A percentile compares a stretch with the other conserved stretches of the same genome.
Conservation (phyloP, 2,888 invertebrate species). For the Entomobrya multifasciata region DNA sequence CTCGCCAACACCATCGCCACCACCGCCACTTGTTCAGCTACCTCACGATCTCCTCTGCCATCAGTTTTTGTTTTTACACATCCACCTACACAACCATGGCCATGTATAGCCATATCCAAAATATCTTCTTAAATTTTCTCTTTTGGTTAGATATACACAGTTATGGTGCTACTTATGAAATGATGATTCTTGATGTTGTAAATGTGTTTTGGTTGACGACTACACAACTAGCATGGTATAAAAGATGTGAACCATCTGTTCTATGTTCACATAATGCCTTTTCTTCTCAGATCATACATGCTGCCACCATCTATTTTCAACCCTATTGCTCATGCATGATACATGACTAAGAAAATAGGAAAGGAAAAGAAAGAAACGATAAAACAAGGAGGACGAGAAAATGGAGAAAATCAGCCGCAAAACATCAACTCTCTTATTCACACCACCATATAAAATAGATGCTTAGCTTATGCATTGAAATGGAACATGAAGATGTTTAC, state of each 20-base stretch:
- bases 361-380: conserved; percentile 5
- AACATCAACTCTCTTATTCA: conserved; percentile 32
- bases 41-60: conserved; percentile 20
- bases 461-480: neutral
- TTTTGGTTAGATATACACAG: too few species aligned
- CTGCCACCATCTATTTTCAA: conserved; percentile 63
- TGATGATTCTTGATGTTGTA: conserved; percentile 11
- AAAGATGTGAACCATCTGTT: conserved; percentile 62
- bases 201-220: conserved; percentile 22
- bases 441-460: neutral
- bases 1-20: neutral
- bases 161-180: neutral
- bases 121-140: neutral
- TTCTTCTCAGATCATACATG: conserved; percentile 4
- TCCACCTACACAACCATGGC: neutral
- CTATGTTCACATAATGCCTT: conserved; percentile 54
- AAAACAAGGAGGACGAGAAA: conserved; percentile 18
- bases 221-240: neutral
- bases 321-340: conserved; percentile 68
- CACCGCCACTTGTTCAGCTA: conserved; percentile 39
- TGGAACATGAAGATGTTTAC: neutral
- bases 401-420: conserved; percentile 36
- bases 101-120: too few species aligned
- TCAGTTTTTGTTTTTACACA: neutral
- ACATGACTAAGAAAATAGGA: conserved; percentile 61